These are phyloP conservation scores for Neopelma chrysocephalum DNA, from an alignment of 2,797 vertebrate genomes.

Conservation along the genomic window DNA sequence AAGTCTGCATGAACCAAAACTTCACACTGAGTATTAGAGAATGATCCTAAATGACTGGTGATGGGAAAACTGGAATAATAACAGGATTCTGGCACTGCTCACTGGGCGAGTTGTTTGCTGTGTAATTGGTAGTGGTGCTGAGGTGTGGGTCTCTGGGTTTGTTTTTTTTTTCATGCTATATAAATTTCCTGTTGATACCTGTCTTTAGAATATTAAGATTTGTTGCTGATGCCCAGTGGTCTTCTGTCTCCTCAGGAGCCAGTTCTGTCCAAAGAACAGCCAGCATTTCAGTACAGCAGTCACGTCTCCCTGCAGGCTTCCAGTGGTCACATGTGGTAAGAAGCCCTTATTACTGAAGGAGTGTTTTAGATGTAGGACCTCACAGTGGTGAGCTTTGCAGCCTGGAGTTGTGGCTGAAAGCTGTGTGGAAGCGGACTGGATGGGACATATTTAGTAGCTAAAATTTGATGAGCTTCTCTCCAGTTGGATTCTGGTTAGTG, in stretches of 20 bases:
- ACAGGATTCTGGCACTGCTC: not conserved
- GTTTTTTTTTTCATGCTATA: not conserved
- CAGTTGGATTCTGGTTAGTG: not conserved
- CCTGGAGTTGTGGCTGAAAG: not conserved
- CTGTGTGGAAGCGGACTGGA: not conserved
- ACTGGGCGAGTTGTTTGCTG: not conserved
- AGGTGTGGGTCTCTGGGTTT: not conserved
- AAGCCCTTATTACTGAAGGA: not conserved
- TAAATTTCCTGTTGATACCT: not conserved
- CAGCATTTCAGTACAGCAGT: conserved; percentile 98
- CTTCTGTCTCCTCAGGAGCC: conserved; percentile 84
- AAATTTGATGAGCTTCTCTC: not conserved
- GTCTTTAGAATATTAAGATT: not conserved
- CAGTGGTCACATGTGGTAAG: conserved; percentile 98
- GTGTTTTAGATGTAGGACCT: not conserved
- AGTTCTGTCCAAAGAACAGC: conserved; percentile 96
- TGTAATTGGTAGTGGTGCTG: not conserved
- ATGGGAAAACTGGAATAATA: not conserved
- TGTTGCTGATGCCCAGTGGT: not conserved
- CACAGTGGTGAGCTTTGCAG: not conserved
- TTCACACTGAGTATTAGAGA: not conserved
- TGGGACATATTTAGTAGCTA: not conserved
- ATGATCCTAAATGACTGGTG: not conserved
- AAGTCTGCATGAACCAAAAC: not conserved
- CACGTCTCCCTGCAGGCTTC: conserved; percentile 96